Evolutionary conservation across 2,797 vertebrate genomes (phyloP).

Genomic region (Neosilurus mollespiculum): DNA sequence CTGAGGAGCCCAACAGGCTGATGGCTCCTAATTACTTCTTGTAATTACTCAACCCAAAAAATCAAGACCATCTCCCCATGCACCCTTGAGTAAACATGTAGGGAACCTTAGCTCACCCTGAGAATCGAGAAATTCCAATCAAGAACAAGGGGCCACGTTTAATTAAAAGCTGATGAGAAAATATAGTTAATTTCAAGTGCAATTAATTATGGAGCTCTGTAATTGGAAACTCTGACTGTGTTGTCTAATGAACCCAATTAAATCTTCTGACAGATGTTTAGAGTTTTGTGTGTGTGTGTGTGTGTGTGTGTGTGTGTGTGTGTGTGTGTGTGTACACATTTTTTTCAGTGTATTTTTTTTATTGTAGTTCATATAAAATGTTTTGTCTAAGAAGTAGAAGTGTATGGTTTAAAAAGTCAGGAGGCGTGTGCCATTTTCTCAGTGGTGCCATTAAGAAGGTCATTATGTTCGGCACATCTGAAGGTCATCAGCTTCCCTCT

Average conservation of each 20-base stretch:
- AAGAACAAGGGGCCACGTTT: conserved; percentile 82
- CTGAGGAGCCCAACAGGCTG: conserved; percentile 68
- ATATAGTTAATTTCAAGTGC: conserved; percentile 98
- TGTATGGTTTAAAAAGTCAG: conserved; percentile 56
- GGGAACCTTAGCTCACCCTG: conserved; percentile 79
- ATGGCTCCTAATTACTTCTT: conserved; percentile 76
- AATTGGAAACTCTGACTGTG: conserved; percentile 90
- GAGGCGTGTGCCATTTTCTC: conserved; percentile 62
- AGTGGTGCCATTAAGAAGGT: conserved; percentile 66
- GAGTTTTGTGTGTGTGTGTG: conserved; percentile 56
- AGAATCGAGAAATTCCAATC: conserved; percentile 85
- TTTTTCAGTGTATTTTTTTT: conserved; percentile 6
- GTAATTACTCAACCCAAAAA: conserved; percentile 78
- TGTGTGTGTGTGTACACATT: conserved; percentile 2
- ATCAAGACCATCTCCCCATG: conserved; percentile 75
- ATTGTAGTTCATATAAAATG: conserved; percentile 29
- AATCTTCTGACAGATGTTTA: conserved; percentile 94
- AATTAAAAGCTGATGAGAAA: conserved; percentile 99
- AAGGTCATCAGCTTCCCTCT: conserved; percentile 72
- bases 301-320: conserved; percentile 7
- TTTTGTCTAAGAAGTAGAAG: conserved; percentile 56
- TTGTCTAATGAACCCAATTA: conserved; percentile 98
- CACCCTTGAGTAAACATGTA: conserved; percentile 83
- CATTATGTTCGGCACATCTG: conserved; percentile 64
- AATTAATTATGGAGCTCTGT: conserved; percentile 98